Evolutionary conservation across 2,797 vertebrate species (phyloP).

Genomic region (Crotalus adamanteus): DNA sequence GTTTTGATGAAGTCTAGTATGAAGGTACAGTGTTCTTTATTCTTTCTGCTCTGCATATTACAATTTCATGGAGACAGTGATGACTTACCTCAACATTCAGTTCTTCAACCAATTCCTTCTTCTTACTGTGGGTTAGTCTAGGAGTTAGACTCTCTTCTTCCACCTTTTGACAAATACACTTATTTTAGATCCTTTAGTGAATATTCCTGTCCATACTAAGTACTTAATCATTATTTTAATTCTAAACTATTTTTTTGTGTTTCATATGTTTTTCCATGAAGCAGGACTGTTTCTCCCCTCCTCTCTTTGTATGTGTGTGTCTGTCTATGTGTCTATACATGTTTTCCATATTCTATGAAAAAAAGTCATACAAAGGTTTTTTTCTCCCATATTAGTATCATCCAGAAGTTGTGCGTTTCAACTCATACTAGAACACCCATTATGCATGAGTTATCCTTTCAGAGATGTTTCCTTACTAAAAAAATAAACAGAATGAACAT

Average conservation of each 20-base stretch:
- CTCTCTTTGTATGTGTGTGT: background rate
- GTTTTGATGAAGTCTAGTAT: background rate
- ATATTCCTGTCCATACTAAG: background rate
- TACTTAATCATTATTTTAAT: background rate
- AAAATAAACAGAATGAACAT: no score
- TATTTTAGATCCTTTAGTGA: background rate
- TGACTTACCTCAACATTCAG: background rate
- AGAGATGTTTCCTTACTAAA: no score
- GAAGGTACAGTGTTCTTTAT: background rate
- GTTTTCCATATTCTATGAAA: background rate
- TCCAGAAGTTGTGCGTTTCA: background rate
- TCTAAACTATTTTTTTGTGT: background rate
- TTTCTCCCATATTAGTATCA: background rate
- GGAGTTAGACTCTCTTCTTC: background rate
- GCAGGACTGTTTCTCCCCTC: background rate
- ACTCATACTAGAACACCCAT: background rate
- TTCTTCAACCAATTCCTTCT: background rate
- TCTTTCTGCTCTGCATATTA: background rate
- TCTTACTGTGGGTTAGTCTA: background rate
- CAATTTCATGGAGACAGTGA: background rate
- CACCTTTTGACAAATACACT: background rate
- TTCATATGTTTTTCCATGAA: conserved; percentile 26
- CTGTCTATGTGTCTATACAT: background rate
- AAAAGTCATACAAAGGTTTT: background rate
- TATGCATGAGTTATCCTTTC: background rate